Evolutionary conservation across 2,888 invertebrate species (phyloP), one percentile per base, ranked within the genome.

Genomic region (Mimas tiliae): DNA sequence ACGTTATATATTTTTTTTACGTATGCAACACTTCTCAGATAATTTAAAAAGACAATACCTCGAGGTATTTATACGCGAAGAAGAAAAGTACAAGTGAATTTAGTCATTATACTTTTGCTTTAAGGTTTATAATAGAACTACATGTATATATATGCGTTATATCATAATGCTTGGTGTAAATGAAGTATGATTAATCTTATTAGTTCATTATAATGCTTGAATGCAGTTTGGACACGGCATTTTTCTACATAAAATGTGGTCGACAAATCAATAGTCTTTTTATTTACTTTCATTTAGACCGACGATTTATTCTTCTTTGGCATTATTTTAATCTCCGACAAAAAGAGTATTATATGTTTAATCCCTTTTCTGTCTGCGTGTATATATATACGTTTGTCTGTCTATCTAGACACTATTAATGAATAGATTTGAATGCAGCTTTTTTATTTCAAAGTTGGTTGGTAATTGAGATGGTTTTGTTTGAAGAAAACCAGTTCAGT

Each of bases 21-120:
- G 42, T 58, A 58, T 58, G 58, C 58, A 58, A 58, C 58, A 58
- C 42, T 58, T 58, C 58, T 58, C 58, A 58, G 58, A 58, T 42
- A 58, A 42, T 58, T 58, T 58, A 42, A 58, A 27, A 55, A 58
- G 58, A 58, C 58, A 58, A 58, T 58, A 12, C 38, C 58, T 58
- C 6, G 58, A 58, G 58, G 58, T 58, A 58, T 42, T 42, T 58
- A 38, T 42, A 58, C 38, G 42, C 42, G 11, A 58, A 16, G 4
- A 42, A 0, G 6, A 4, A 9, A 42, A 12, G 19, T 19, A 11
- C 42, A 58, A 42, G 12, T 38, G 42, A 58, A 58, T 19, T 9
- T 42, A 42, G 19, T 6, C 12, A 7, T 12, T 58, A 38, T 4
- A 3, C 0, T 38, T 11, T 42, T 6, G 19, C 19, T 12, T 42